Conservation (phyloP, 2,113 vertebrate species). For the Rhinogobius similis region DNA sequence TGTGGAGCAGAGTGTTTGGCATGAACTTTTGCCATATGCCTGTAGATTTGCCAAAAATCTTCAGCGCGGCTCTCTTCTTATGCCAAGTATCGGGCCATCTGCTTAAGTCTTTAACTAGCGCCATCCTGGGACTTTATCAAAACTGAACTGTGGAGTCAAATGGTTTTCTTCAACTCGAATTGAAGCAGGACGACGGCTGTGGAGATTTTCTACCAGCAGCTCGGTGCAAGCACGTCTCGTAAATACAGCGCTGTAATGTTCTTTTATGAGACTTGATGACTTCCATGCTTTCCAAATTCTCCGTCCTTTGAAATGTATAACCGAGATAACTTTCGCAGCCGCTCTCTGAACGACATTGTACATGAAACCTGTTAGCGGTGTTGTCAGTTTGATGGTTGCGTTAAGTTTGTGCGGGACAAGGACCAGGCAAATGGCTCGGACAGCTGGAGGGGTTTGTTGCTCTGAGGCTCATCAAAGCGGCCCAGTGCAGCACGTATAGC, state of each 20-base stretch:
- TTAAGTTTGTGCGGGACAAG: constrained; percentile 62
- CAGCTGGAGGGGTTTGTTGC: constrained; percentile 40
- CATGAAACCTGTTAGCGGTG: constrained; percentile 42
- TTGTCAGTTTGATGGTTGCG: constrained; percentile 52
- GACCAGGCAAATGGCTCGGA: constrained; percentile 45
- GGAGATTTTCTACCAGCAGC: constrained; percentile 65
- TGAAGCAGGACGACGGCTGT: constrained; percentile 53
- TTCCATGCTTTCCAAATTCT: constrained; percentile 52
- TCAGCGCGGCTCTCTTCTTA: constrained; percentile 73
- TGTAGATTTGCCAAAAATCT: constrained; percentile 76
- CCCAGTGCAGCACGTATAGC: constrained; percentile 16
- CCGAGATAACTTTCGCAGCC: constrained; percentile 40
- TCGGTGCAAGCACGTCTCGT: constrained; percentile 53
- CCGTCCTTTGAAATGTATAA: constrained; percentile 52
- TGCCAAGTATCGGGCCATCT: constrained; percentile 80
- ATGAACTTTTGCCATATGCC: constrained; percentile 77
- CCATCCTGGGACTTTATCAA: constrained; percentile 74
- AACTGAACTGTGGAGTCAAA: constrained; percentile 73
- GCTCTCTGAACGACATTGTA: constrained; percentile 41
- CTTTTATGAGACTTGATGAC: constrained; percentile 64
- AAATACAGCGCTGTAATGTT: constrained; percentile 57
- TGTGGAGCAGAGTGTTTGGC: constrained; percentile 68
- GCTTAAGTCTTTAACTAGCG: constrained; percentile 77
- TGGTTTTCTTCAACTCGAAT: constrained; percentile 69
- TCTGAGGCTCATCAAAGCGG: constrained; percentile 43